Percentiles rank a stretch among this genome's conserved stretches.
phyloP scores from a whole-genome alignment of 2,113 vertebrate species.

The Embiotoca jacksoni region DNA sequence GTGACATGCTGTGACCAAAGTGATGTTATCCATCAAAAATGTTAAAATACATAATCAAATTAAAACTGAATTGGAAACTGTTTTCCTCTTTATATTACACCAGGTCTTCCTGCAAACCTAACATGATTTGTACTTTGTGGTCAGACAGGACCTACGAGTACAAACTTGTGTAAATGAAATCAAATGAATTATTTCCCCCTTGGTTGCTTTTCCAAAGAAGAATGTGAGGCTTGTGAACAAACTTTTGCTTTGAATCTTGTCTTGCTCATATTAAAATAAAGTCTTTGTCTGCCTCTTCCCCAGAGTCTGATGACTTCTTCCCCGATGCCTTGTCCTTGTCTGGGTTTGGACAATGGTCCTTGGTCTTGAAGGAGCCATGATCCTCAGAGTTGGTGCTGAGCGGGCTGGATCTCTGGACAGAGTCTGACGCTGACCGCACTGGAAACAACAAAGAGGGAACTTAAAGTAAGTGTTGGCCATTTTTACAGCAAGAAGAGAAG shows the following conservation, averaged over 20 bases:
- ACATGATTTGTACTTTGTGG: constrained; percentile 24
- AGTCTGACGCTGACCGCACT: constrained; percentile 71
- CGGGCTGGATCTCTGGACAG: constrained; percentile 82
- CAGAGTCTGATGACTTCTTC: constrained; percentile 90
- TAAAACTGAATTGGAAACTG: constrained; percentile 19
- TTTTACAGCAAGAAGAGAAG: not conserved
- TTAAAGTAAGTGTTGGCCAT: not conserved
- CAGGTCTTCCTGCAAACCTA: constrained; percentile 39
- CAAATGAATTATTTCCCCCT: constrained; percentile 10
- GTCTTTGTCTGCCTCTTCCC: constrained; percentile 92
- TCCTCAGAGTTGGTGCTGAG: constrained; percentile 84
- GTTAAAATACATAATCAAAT: constrained; percentile 19
- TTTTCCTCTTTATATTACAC: constrained; percentile 26
- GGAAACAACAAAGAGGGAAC: constrained; percentile 11
- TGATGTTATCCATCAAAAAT: not conserved
- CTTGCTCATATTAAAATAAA: constrained; percentile 91
- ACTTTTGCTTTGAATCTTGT: constrained; percentile 11
- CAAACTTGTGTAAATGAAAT: constrained; percentile 42
- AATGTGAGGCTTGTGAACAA: constrained; percentile 24
- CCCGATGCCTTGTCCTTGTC: constrained; percentile 84
- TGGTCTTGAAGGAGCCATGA: constrained; percentile 79
- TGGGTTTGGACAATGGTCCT: constrained; percentile 81
- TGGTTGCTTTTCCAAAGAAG: constrained; percentile 30
- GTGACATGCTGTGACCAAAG: not conserved
- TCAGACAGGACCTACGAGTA: constrained; percentile 35